phyloP scores from a whole-genome alignment of 1,140 invertebrate species.

The Trypoxylus dichotomus region DNA sequence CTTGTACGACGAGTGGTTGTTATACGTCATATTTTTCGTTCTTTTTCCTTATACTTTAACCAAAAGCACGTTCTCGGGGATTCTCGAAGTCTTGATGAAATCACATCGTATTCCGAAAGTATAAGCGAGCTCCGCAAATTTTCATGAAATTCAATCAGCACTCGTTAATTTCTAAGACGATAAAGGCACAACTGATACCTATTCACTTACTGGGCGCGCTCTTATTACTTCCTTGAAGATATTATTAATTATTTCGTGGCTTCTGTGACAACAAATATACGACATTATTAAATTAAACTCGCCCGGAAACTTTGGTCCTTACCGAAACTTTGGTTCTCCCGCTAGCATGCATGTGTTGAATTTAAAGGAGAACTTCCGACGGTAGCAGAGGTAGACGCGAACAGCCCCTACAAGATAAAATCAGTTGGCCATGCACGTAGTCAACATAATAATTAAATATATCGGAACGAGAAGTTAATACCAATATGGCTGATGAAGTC shows the following conservation, averaged over 20 bases:
- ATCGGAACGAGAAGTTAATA: conserved; percentile 3
- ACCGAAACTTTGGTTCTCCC: conserved; percentile 8
- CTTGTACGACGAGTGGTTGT: not conserved
- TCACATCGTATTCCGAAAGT: not conserved
- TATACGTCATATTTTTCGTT: not conserved
- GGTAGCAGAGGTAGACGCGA: not conserved
- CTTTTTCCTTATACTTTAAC: not conserved
- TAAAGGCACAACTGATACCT: conserved; percentile 1
- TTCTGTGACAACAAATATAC: conserved; percentile 13
- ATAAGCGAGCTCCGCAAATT: not conserved
- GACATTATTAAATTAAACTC: conserved; percentile 21
- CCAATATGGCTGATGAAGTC: not conserved
- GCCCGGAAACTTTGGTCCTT: conserved; percentile 17
- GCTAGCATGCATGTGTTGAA: conserved; percentile 8
- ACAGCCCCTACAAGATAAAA: not conserved
- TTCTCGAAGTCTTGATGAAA: not conserved
- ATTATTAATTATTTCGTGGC: conserved; percentile 22
- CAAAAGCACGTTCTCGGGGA: not conserved
- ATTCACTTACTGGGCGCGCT: not conserved
- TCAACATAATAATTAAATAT: conserved; percentile 24
- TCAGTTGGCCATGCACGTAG: not conserved
- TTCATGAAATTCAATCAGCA: conserved; percentile 8
- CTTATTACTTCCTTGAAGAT: conserved; percentile 12
- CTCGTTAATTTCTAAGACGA: not conserved
- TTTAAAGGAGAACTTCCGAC: conserved; percentile 3